Evolutionary conservation across 2,888 invertebrate species (phyloP), one percentile per base, ranked within the genome.

Genomic region (Biston stratarius): DNA sequence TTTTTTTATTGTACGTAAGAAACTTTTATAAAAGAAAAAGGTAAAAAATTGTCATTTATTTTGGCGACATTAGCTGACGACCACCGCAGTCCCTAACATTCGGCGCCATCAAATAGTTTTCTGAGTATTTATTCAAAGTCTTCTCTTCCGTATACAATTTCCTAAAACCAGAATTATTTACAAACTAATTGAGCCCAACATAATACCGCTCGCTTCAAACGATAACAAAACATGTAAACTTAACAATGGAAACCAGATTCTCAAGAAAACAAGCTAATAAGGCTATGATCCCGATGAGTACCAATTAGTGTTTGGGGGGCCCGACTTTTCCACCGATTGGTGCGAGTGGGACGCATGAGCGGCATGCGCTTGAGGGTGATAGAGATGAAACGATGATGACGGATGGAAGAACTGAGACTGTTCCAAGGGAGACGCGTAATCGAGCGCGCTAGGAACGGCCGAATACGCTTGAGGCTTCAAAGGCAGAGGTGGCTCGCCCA

Each of bases 381-480:
- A 98, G 49, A 98, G 94, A 90, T 98, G 98, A 88, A 98, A 98
- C 58, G 98, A 97, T 24, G 97, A 96, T 55, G 93, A 91, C 44
- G 94, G 94, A 84, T 97, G 97, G 92, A 98, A 98, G 88, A 98
- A 98, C 87, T 97, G 98, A 8, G 97, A 95, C 89, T 98, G 97
- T 83, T 97, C 97, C 72, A 96, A 89, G 36, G 96, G 90, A 74
- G 96, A 95, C 2, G 96, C 95, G 65, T 96, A 95, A 67, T 95
- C 95, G 58, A 96, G 94, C 11, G 96, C 95, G 33, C 96, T 95
- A 24, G 95, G 95, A 33, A 96, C 95, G 40, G 96, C 96, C 8
- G 97, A 96, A 86, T 98, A 98, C 56, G 98, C 97, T 87, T 98
- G 98, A 36, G 98, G 98, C 86, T 98, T 98, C 64, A 98, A 93